These are phyloP conservation scores for Drosophila ficusphila DNA, from an alignment of 1,140 invertebrate genomes.

Conservation along the genomic window DNA sequence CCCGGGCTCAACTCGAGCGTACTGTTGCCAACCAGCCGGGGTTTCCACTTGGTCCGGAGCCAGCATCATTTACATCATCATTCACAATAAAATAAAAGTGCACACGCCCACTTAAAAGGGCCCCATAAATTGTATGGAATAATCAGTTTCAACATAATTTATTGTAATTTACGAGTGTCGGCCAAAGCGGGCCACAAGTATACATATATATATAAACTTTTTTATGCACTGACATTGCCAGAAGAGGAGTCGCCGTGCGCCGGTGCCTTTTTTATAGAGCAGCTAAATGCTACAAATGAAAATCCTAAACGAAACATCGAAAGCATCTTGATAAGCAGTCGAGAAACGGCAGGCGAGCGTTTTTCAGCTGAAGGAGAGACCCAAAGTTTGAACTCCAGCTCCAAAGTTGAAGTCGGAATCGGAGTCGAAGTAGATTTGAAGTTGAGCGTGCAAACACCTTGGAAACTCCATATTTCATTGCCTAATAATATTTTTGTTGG, in stretches of 20 bases:
- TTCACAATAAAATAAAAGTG: conserved; percentile 83
- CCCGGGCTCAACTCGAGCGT: conserved; percentile 60
- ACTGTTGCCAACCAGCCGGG: conserved; percentile 29
- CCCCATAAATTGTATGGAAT: conserved; percentile 81
- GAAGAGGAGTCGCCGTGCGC: conserved; percentile 52
- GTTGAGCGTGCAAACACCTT: conserved; percentile 76
- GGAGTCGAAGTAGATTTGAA: conserved; percentile 33
- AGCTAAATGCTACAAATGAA: conserved; percentile 82
- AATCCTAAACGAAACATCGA: conserved; percentile 81
- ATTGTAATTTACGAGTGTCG: conserved; percentile 82
- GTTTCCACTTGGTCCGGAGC: conserved; percentile 39
- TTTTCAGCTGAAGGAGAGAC: conserved; percentile 21
- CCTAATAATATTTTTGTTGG: conserved; percentile 67
- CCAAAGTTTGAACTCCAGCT: conserved; percentile 16
- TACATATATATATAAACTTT: conserved; percentile 9
- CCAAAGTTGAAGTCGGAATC: conserved; percentile 18
- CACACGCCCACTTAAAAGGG: conserved; percentile 80
- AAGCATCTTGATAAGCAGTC: conserved; percentile 75
- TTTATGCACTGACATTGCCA: conserved; percentile 56
- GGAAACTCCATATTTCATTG: conserved; percentile 70
- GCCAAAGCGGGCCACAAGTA: conserved; percentile 55
- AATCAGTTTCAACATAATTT: conserved; percentile 83
- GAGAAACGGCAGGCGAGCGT: conserved; percentile 46
- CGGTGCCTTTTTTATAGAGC: conserved; percentile 59
- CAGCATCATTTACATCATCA: conserved; percentile 82